A percentile compares a stretch with the other conserved stretches of the same genome.
phyloP scores from a whole-genome alignment of 2,888 invertebrate species.

The Trimorus sp. region DNA sequence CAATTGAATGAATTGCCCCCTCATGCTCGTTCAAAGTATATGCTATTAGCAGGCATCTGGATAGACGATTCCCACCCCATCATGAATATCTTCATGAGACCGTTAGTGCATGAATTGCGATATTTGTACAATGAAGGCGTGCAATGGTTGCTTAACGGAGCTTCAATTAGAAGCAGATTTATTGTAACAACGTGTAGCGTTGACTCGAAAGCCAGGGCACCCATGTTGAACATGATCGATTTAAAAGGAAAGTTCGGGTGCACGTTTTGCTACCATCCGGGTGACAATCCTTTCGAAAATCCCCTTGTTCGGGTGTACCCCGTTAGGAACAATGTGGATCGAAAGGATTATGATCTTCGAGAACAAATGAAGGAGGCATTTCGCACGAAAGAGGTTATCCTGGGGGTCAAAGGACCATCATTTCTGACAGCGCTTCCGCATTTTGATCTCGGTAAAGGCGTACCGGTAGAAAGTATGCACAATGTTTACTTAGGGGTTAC shows the following conservation, averaged over 20 bases:
- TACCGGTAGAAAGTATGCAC: conserved; percentile 30
- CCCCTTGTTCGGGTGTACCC: not conserved
- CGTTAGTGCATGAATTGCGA: not conserved
- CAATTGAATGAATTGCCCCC: not conserved
- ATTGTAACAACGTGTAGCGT: conserved; percentile 11
- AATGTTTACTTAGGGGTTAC: conserved; percentile 8
- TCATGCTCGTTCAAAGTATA: not conserved
- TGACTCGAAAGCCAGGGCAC: conserved; percentile 22
- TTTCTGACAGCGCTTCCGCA: not conserved
- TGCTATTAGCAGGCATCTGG: not conserved
- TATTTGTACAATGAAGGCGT: not conserved
- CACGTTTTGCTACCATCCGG: conserved; percentile 31
- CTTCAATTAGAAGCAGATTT: not conserved
- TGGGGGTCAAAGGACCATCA: conserved; percentile 1
- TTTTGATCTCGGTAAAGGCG: too few species aligned
- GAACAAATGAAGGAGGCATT: conserved; percentile 9
- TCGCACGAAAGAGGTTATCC: not conserved
- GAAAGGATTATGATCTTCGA: not conserved
- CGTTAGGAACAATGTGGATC: too few species aligned
- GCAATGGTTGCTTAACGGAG: not conserved
- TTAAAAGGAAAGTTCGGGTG: conserved; percentile 24
- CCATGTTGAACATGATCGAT: conserved; percentile 25
- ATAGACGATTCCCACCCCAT: not conserved
- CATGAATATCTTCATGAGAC: conserved; percentile 3
- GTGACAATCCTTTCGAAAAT: not conserved